phyloP scores from a whole-genome alignment of 2,888 invertebrate species.

The Harpalus rufipes region DNA sequence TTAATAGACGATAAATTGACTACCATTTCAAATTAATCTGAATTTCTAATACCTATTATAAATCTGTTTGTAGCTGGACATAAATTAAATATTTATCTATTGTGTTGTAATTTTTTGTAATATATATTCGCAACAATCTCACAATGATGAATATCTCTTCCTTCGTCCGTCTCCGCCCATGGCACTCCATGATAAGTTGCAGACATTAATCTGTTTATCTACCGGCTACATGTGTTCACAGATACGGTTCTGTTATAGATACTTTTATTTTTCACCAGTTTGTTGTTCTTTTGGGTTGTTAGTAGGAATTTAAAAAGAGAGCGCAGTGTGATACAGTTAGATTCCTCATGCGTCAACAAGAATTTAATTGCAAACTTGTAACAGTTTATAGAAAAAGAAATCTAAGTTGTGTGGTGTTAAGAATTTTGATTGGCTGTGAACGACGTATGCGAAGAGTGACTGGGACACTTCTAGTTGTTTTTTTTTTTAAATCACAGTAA shows the following conservation, averaged over 20 bases:
- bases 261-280: constrained; percentile 34
- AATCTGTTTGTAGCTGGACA: too few species aligned
- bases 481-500: too few species aligned
- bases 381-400: constrained; percentile 24
- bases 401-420: not conserved
- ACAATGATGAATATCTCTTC: constrained; percentile 1
- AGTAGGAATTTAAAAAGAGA: constrained; percentile 22
- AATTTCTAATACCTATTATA: too few species aligned
- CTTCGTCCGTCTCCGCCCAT: not conserved
- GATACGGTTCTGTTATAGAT: constrained; percentile 41
- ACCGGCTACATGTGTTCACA: constrained; percentile 41
- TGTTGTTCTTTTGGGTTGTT: constrained; percentile 35
- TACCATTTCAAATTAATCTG: too few species aligned
- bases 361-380: constrained; percentile 45
- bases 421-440: constrained; percentile 22
- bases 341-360: constrained; percentile 45
- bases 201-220: constrained; percentile 50
- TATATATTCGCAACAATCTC: not conserved
- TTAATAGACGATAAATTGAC: too few species aligned
- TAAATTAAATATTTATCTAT: too few species aligned
- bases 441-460: not conserved
- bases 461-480: not conserved
- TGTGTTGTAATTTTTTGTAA: not conserved
- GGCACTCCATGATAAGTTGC: constrained; percentile 35
- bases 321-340: constrained; percentile 31